Conservation (phyloP, 1,140 invertebrate species). For the Marisa cornuarietis region DNA sequence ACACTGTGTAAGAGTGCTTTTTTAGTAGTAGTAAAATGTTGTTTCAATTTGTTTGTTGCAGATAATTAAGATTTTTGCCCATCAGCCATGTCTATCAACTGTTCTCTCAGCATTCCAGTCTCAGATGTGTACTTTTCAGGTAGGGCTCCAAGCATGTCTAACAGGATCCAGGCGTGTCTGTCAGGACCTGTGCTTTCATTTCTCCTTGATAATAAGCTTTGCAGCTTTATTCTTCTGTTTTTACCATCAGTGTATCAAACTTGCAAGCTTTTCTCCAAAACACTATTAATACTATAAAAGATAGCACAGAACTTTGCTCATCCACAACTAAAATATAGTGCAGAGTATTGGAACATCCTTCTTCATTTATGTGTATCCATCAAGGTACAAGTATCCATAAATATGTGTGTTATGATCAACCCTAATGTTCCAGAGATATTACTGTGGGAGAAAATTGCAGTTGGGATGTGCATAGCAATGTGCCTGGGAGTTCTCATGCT, state of each 20-base stretch:
- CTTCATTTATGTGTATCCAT: not conserved
- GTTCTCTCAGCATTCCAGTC: too few relatives aligned
- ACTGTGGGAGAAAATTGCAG: constrained; percentile 55
- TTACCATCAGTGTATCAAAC: not conserved
- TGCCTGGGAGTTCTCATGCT: constrained; percentile 26
- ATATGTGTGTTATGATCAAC: constrained; percentile 4
- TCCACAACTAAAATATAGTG: not conserved
- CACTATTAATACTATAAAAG: too few relatives aligned
- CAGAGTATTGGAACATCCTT: not conserved
- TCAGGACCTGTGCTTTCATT: too few relatives aligned
- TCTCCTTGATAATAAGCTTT: too few relatives aligned
- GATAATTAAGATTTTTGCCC: too few relatives aligned
- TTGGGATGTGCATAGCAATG: constrained; percentile 46
- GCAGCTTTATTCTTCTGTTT: not conserved
- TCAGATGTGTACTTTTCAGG: too few relatives aligned
- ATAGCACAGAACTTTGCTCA: not conserved
- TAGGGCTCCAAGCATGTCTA: too few relatives aligned
- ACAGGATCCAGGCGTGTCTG: too few relatives aligned
- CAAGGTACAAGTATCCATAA: not conserved
- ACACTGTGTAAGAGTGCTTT: too few relatives aligned
- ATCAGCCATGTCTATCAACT: too few relatives aligned
- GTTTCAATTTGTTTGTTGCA: too few relatives aligned
- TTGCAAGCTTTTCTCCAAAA: not conserved
- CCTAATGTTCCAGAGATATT: constrained; percentile 13
- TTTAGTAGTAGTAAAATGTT: too few relatives aligned